phyloP scores from a whole-genome alignment of 2,888 invertebrate genomes.

The Brachyptera putata region DNA sequence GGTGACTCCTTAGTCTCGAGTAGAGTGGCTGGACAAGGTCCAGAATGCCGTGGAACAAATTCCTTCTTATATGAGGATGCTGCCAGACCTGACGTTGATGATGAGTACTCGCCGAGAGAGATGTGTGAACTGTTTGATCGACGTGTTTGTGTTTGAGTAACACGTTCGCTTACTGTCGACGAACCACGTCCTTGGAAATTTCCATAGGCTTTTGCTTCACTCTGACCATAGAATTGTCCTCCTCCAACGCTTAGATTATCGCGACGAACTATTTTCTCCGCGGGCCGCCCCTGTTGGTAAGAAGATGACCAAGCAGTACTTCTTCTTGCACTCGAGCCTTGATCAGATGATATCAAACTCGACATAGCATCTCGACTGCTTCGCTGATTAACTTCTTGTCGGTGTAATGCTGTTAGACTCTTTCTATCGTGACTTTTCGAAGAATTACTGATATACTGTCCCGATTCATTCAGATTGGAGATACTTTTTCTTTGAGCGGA shows the following conservation, averaged over 20 bases:
- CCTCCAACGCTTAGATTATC: constrained; percentile 70
- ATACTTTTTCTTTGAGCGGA: constrained; percentile 78
- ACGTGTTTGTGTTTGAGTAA: constrained; percentile 52
- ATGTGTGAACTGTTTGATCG: constrained; percentile 71
- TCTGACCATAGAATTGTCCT: constrained; percentile 60
- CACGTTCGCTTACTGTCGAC: constrained; percentile 29
- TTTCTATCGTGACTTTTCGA: constrained; percentile 66
- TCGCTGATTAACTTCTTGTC: constrained; percentile 48
- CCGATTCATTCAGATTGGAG: constrained; percentile 70
- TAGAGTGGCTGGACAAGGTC: constrained; percentile 76
- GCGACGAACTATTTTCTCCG: constrained; percentile 56
- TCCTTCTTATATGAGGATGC: constrained; percentile 71
- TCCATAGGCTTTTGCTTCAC: constrained; percentile 64
- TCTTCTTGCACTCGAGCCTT: constrained; percentile 44
- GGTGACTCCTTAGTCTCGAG: constrained; percentile 66
- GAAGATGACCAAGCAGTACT: constrained; percentile 52
- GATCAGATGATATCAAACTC: constrained; percentile 50
- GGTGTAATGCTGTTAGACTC: constrained; percentile 74
- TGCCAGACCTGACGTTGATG: constrained; percentile 48
- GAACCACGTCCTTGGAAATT: constrained; percentile 48
- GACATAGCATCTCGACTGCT: constrained; percentile 29
- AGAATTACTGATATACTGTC: constrained; percentile 62
- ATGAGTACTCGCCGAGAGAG: constrained; percentile 58
- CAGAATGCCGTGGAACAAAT: constrained; percentile 63
- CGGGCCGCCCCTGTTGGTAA: constrained; percentile 53